Evolutionary conservation across 2,797 vertebrate species (phyloP).

Genomic region (Enteromius afrohamiltoni): DNA sequence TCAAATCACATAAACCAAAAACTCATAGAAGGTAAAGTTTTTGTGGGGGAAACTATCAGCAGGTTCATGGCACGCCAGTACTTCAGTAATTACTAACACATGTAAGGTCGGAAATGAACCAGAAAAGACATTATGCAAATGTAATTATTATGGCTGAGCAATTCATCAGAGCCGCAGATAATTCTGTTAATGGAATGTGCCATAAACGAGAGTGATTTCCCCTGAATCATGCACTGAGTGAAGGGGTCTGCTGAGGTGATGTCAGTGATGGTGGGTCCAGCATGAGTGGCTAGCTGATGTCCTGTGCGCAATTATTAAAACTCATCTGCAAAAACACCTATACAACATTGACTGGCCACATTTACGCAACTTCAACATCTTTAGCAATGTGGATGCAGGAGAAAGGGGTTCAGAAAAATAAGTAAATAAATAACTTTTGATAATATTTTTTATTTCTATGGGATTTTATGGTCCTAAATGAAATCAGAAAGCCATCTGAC

Average conservation of each 20-base stretch:
- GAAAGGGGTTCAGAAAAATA: background rate
- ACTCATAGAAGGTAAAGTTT: background rate
- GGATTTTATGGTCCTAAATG: too few species aligned
- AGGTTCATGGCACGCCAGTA: slow-evolving; percentile 43
- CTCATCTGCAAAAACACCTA: background rate
- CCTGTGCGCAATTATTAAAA: background rate
- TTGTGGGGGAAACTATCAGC: slow-evolving; percentile 14
- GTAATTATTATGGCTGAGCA: slow-evolving; percentile 67
- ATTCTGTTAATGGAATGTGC: slow-evolving; percentile 70
- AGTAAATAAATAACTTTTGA: too few species aligned
- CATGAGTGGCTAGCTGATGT: background rate
- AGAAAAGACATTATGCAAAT: slow-evolving; percentile 76
- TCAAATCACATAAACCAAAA: background rate
- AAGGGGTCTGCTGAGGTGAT: slow-evolving; percentile 27
- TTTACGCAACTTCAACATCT: too few species aligned
- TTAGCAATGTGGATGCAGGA: background rate
- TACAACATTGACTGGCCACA: background rate
- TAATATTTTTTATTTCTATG: too few species aligned
- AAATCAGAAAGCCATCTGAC: too few species aligned
- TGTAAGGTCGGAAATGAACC: slow-evolving; percentile 70
- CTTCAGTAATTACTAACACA: slow-evolving; percentile 61
- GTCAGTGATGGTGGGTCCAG: background rate
- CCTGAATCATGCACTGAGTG: slow-evolving; percentile 46
- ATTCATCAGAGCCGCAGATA: slow-evolving; percentile 74
- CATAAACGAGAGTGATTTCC: slow-evolving; percentile 62